Evolutionary conservation across 2,888 invertebrate species (phyloP), one percentile per base, ranked within the genome.

Genomic region (Odontothrips loti): DNA sequence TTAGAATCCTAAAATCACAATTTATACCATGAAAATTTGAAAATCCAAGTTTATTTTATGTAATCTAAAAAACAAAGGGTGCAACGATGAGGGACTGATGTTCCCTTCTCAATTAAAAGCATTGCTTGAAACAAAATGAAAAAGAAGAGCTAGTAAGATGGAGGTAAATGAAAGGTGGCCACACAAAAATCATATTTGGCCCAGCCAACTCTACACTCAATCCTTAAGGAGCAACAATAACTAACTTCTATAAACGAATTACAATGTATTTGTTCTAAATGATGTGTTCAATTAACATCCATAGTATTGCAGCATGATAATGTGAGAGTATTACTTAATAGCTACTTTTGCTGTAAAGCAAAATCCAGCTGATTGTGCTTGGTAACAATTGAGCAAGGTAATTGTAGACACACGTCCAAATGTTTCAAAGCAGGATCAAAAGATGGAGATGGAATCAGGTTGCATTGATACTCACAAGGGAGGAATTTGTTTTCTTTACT

Each of bases 1-100:
- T 75, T 75, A 75, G 58, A 58, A 23, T 27, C 27, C 23, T 75
- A 27, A 75, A 75, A 75, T 75, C 68, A 75, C 68, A 75, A 75
- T 75, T 75, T 27, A 75, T 27, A 27, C 17, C 58, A 75, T 75
- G 27, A 75, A 75, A 75, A 75, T 75, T 75, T 75, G 12, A 75
- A 75, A 23, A 75, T 75, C 27, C 12, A 75, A 27, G 12, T 68
- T 27, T 75, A 75, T 27, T 27, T 75, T 23, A 75, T 9, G 6
- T 43, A 43, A 43, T 43, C 34, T 43, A 43, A 43, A 43, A 6
- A 3, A 51, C 1, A 6, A 43, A 43, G 34, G 2, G 34, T 43
- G 34, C 34, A 43, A 43, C 34, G 6, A 20, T 15, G 58, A 58
- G 15, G 58, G 34, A 43, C 34, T 43, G 34, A 43, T 6, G 6